Base-by-base conservation (phyloP, 2,113 vertebrate species). In the Nannobrachium achirus region DNA sequence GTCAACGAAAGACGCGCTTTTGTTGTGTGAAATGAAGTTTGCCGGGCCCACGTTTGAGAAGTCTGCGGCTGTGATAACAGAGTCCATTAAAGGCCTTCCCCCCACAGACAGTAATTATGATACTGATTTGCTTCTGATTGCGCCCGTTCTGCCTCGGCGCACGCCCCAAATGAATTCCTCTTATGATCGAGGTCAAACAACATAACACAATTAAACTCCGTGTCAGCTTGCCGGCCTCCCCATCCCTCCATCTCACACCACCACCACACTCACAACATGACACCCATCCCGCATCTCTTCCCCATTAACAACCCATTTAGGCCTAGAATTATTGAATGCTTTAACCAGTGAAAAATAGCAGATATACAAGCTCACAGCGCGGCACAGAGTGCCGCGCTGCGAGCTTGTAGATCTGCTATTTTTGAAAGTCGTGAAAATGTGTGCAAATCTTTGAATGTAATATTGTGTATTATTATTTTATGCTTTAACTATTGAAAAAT, bases 121-220 rank as follows among this genome's bases (percentile, higher is more conserved):
- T 67, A 67, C 42, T 70, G 80, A 78, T 80, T 66, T 69, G 62
- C 15, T 15, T 58, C 56, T 16, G 63, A 86, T 77, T 80, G 73
- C 33, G 46, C 40, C 25, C 67, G 44, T 67, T 75, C n/a, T 10
- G 51, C 60, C 25, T 70, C 33, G 1, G 19, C 49, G 40, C 13
- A 41, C 13, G 7, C 11, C 49, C 15, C 39, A 51, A 68, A 40
- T 59, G 13, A 11, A 51, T 25, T 40, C 55, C 48, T 50, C 16
- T 59, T 13, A 46, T 19, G 15, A 58, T 41, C 56, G 16, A 50
- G 60, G 59, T 45, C 42, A 61, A 52, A 42, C 67, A 75, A 76
- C 49, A 55, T 56, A 69, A 71, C 51, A 73, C 66, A 77, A 80
- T 78, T 75, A 69, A 50, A 68, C 55, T 56, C 65, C 1, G 66